Conservation (phyloP, 2,888 invertebrate species). For the Troides helena region DNA sequence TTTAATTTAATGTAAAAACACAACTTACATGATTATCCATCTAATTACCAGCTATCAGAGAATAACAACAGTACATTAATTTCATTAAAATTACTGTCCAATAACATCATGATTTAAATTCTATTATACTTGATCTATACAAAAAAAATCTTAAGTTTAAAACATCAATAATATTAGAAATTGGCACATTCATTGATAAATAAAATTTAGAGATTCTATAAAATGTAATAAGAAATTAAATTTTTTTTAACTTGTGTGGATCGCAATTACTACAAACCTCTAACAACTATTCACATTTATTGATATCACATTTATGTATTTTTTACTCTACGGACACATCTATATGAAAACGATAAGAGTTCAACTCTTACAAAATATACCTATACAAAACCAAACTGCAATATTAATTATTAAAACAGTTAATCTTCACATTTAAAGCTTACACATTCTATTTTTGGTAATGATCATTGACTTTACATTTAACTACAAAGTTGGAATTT, state of each 20-base stretch:
- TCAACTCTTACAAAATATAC: constrained; percentile 29
- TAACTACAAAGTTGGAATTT: constrained; percentile 10
- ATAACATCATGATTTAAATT: constrained; percentile 41
- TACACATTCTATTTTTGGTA: constrained; percentile 5
- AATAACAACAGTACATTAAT: constrained; percentile 69
- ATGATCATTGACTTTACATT: constrained; percentile 4
- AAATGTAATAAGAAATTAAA: constrained; percentile 40
- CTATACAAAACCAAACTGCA: constrained; percentile 21
- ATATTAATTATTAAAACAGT: constrained; percentile 11
- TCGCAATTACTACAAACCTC: constrained; percentile 13
- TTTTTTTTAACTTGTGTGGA: constrained; percentile 32
- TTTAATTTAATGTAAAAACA: constrained; percentile 74
- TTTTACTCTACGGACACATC: constrained; percentile 44
- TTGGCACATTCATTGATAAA: constrained; percentile 52
- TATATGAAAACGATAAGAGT: constrained; percentile 34
- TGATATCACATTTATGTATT: constrained; percentile 63
- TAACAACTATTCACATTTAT: constrained; percentile 39
- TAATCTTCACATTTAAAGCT: constrained; percentile 31
- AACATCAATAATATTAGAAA: constrained; percentile 45
- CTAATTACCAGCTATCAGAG: constrained; percentile 56
- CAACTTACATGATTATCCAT: constrained; percentile 60
- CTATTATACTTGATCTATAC: constrained; percentile 24
- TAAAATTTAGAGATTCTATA: constrained; percentile 33
- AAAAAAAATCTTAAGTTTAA: constrained; percentile 36
- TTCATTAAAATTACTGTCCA: constrained; percentile 46